Conservation (phyloP, 2,888 invertebrate genomes). For the Villa cingulata region DNA sequence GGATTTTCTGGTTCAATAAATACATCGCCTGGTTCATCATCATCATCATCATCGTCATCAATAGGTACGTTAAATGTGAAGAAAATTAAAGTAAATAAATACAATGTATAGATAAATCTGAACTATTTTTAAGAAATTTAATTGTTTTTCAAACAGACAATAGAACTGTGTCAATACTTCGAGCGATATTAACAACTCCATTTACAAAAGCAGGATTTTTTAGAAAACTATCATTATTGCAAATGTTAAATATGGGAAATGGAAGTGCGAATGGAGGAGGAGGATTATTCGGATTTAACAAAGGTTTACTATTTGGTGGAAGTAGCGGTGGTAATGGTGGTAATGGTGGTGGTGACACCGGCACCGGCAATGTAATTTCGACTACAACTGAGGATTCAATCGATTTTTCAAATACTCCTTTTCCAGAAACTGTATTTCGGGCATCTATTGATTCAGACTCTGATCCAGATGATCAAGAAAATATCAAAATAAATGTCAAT, state of each 20-base stretch:
- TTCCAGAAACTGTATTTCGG: not conserved
- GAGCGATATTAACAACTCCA: not conserved
- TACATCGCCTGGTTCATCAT: not conserved
- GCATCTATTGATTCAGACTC: not conserved
- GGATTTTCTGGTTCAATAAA: not conserved
- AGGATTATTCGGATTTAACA: not conserved
- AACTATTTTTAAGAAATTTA: not conserved
- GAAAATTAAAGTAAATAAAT: not conserved
- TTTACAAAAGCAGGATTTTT: not conserved
- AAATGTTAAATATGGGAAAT: not conserved
- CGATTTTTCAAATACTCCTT: not conserved
- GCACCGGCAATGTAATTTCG: not conserved
- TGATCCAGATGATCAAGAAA: not conserved
- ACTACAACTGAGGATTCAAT: not conserved
- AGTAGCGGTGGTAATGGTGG: not conserved
- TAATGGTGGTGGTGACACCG: too few relatives aligned
- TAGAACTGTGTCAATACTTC: not conserved
- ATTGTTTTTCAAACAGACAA: not conserved
- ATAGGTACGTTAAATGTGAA: not conserved
- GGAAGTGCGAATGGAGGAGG: not conserved
- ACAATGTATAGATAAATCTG: not conserved
- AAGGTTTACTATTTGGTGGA: not conserved
- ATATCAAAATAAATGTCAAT: not conserved
- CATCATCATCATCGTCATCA: not conserved
- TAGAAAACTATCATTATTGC: not conserved